Conservation (phyloP, 2,113 vertebrate species). For the Ursus arctos region DNA sequence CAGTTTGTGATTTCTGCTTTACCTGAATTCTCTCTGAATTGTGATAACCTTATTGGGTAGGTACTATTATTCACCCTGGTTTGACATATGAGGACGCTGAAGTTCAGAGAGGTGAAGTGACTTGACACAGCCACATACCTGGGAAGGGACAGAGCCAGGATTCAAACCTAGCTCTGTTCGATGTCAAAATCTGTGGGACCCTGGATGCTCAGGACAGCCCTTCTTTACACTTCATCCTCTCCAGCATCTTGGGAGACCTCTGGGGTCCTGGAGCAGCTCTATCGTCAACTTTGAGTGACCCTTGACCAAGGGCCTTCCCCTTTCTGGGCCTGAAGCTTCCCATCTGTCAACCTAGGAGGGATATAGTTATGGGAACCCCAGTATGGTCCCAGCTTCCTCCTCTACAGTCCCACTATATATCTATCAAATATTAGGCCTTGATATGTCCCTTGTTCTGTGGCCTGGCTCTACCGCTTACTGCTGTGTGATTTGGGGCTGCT, state of each 20-base stretch:
- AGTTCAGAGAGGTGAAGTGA: not conserved
- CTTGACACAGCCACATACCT: not conserved
- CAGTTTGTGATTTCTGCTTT: constrained; percentile 12
- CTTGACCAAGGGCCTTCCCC: not conserved
- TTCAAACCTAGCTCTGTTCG: not conserved
- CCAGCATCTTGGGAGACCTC: not conserved
- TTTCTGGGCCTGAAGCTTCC: not conserved
- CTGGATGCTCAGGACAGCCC: not conserved
- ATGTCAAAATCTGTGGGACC: not conserved
- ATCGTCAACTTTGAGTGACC: not conserved
- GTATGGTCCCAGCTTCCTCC: not conserved
- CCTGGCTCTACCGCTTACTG: not conserved
- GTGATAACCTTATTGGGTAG: not conserved
- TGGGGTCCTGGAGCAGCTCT: not conserved
- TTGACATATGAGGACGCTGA: not conserved
- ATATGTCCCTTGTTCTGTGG: not conserved
- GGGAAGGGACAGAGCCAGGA: not conserved
- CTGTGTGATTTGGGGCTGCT: not conserved
- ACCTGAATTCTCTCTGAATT: not conserved
- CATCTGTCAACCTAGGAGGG: not conserved
- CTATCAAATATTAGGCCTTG: not conserved
- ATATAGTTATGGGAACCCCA: not conserved
- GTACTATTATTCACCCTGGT: not conserved
- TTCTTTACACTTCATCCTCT: not conserved
- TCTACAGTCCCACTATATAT: not conserved